phyloP scores from a whole-genome alignment of 2,797 vertebrate genomes.

The Calcarius lapponicus region DNA sequence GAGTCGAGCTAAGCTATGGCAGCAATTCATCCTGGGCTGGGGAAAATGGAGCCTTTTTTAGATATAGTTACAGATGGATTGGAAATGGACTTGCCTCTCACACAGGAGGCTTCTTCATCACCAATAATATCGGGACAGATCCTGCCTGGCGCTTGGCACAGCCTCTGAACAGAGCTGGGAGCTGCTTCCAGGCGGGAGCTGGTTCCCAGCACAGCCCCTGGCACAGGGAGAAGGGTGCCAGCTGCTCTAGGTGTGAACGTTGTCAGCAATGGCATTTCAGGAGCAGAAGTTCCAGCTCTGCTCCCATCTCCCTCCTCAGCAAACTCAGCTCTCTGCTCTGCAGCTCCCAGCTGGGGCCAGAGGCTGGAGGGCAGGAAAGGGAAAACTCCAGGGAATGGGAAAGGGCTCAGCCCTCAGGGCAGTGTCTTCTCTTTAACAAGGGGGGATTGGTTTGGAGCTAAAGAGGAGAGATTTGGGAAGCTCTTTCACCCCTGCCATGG shows the following conservation, averaged over 20 bases:
- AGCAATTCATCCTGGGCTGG: conserved; percentile 43
- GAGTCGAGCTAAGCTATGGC: conserved; percentile 45
- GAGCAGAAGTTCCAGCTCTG: background rate
- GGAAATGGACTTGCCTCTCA: conserved; percentile 33
- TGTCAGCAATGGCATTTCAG: conserved; percentile 9
- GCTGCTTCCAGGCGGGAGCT: conserved; percentile 2
- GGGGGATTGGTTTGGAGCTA: too few relatives aligned
- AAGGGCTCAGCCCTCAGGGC: background rate
- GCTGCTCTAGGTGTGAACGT: conserved; percentile 56
- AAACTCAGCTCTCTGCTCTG: background rate
- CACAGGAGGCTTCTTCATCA: conserved; percentile 55
- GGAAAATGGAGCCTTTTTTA: conserved; percentile 38
- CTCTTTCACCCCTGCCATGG: background rate
- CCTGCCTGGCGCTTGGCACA: conserved; percentile 32
- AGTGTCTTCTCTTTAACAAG: background rate
- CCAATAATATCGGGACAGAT: conserved; percentile 43
- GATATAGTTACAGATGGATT: conserved; percentile 50
- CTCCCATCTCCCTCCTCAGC: background rate
- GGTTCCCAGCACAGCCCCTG: conserved; percentile 31
- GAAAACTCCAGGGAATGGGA: background rate
- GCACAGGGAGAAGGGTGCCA: conserved; percentile 9
- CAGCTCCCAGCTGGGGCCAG: background rate
- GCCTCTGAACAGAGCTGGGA: conserved; percentile 28
- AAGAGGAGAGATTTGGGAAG: background rate
- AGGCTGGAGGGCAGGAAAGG: background rate